Evolutionary conservation across 2,113 vertebrate species (phyloP).

Genomic region (Candoia aspera): DNA sequence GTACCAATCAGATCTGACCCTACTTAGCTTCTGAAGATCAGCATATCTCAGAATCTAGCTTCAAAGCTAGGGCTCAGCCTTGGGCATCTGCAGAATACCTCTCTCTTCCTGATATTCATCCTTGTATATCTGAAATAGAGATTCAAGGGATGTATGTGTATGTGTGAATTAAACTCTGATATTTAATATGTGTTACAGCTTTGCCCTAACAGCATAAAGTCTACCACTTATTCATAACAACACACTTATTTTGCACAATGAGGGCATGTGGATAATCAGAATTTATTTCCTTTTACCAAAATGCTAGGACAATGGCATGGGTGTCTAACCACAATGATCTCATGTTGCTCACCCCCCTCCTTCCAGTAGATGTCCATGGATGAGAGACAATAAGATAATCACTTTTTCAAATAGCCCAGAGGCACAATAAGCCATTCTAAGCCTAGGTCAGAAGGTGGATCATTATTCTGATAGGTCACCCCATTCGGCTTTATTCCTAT

Average conservation of each 20-base stretch:
- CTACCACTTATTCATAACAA: background rate
- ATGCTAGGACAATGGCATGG: background rate
- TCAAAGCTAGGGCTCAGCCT: background rate
- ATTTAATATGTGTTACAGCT: background rate
- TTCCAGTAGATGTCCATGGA: background rate
- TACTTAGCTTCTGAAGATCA: no score
- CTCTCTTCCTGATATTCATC: no score
- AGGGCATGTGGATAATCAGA: background rate
- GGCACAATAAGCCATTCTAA: slow-evolving; percentile 4
- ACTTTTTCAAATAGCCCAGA: background rate
- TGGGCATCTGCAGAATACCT: no score
- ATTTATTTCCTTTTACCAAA: background rate
- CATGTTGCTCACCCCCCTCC: background rate
- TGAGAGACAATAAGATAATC: background rate
- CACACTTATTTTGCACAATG: background rate
- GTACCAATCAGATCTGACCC: no score
- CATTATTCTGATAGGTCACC: background rate
- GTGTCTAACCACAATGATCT: background rate
- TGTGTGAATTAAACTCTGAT: background rate
- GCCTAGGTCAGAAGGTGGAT: background rate
- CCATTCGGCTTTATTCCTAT: fast-evolving
- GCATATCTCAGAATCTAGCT: background rate
- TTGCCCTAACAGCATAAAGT: no score
- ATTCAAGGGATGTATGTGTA: background rate
- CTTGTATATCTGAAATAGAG: background rate